phyloP scores from a whole-genome alignment of 2,113 vertebrate species.

The Ceyx melanurus region DNA sequence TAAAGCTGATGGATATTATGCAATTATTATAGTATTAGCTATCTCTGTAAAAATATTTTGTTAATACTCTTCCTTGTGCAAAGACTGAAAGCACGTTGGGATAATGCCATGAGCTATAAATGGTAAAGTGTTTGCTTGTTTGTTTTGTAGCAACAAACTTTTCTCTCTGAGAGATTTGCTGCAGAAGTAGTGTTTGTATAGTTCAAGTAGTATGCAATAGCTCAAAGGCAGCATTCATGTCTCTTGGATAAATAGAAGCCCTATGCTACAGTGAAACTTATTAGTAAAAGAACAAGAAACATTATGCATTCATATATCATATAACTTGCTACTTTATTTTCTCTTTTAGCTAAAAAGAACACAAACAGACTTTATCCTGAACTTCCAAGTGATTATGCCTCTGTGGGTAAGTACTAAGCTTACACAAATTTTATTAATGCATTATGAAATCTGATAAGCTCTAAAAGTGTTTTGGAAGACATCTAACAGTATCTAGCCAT shows the following conservation, averaged over 20 bases:
- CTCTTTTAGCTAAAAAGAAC: constrained; percentile 63
- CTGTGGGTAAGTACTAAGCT: constrained; percentile 61
- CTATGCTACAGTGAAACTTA: background rate
- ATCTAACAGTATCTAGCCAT: background rate
- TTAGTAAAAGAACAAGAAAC: background rate
- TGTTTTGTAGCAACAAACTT: background rate
- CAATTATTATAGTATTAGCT: background rate
- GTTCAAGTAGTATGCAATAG: background rate
- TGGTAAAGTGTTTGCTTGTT: background rate
- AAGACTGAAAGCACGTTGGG: background rate
- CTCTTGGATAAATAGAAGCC: background rate
- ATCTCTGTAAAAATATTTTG: background rate
- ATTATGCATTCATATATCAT: background rate
- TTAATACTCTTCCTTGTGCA: background rate
- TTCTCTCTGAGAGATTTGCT: background rate
- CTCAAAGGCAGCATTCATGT: background rate
- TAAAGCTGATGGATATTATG: background rate
- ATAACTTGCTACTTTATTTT: background rate
- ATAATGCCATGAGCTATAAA: background rate
- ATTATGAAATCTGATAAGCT: background rate
- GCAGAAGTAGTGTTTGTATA: background rate
- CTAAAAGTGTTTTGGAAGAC: background rate
- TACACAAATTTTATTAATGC: background rate
- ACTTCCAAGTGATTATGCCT: constrained; percentile 64
- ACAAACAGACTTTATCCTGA: constrained; percentile 76